phyloP scores from a whole-genome alignment of 2,888 invertebrate species.

The Leptinotarsa rubiginosa region DNA sequence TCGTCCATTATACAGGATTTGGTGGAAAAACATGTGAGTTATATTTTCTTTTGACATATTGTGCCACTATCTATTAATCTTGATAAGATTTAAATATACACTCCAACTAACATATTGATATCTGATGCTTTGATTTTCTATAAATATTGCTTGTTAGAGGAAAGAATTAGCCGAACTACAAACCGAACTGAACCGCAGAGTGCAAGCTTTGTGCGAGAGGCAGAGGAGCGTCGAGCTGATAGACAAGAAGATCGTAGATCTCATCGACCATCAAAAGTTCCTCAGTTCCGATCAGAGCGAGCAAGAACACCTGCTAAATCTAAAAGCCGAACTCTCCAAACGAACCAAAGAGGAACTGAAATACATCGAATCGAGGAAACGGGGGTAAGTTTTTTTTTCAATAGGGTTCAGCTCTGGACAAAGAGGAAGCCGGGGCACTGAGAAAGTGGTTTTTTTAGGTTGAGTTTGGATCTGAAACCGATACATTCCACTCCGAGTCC shows the following conservation, averaged over 20 bases:
- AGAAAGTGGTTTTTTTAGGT: conserved; percentile 63
- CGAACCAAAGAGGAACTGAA: conserved; percentile 68
- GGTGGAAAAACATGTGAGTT: conserved; percentile 79
- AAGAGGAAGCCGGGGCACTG: neutral
- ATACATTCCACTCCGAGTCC: conserved; percentile 62
- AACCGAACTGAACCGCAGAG: conserved; percentile 74
- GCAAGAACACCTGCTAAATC: conserved; percentile 56
- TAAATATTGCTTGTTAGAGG: conserved; percentile 67
- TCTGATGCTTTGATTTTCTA: neutral
- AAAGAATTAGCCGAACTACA: conserved; percentile 79
- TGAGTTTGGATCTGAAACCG: conserved; percentile 77
- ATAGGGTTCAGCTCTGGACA: neutral
- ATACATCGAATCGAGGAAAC: conserved; percentile 69
- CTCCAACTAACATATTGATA: neutral
- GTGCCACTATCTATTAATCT: neutral
- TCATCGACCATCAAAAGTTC: conserved; percentile 73
- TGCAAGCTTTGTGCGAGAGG: conserved; percentile 73
- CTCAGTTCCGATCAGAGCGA: conserved; percentile 46
- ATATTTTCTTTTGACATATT: neutral
- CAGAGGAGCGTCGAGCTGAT: conserved; percentile 77
- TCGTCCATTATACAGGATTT: conserved; percentile 77
- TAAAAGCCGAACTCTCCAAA: conserved; percentile 66
- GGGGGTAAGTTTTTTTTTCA: conserved; percentile 61
- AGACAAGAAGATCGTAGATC: conserved; percentile 76
- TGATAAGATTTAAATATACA: conserved; percentile 6